These are phyloP conservation scores for Phylloscopus whistleri DNA, from an alignment of 2,113 vertebrate species.

Conservation along the genomic window DNA sequence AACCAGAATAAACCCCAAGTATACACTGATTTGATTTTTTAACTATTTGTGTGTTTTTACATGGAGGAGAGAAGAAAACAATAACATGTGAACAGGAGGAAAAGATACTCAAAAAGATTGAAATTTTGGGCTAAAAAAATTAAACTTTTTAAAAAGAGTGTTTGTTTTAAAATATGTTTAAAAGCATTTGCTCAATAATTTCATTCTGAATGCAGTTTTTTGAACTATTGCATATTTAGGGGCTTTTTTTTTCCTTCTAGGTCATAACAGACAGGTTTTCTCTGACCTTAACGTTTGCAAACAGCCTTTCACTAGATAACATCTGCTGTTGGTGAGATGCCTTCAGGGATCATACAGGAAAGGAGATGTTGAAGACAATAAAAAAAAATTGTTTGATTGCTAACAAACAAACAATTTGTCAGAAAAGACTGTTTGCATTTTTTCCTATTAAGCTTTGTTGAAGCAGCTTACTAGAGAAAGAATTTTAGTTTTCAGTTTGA, in stretches of 20 bases:
- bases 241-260: fast-evolving
- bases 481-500: neutral
- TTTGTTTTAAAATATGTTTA: neutral
- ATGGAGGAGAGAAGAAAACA: neutral
- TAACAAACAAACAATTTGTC: neutral
- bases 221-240: neutral
- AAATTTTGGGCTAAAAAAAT: neutral
- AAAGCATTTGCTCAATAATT: neutral
- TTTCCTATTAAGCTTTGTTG: neutral
- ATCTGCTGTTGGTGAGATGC: neutral
- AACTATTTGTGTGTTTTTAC: neutral
- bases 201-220: neutral
- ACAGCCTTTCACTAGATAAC: neutral
- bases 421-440: neutral
- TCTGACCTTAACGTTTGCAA: neutral
- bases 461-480: neutral
- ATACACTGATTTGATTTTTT: neutral
- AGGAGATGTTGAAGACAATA: neutral
- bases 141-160: fast-evolving
- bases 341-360: neutral
- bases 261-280: neutral
- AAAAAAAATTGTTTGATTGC: neutral
- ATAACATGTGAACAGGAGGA: neutral
- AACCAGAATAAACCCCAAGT: neutral
- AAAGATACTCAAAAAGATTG: neutral